These are phyloP conservation scores for Grus americana DNA, from an alignment of 2,113 vertebrate genomes.

Conservation along the genomic window DNA sequence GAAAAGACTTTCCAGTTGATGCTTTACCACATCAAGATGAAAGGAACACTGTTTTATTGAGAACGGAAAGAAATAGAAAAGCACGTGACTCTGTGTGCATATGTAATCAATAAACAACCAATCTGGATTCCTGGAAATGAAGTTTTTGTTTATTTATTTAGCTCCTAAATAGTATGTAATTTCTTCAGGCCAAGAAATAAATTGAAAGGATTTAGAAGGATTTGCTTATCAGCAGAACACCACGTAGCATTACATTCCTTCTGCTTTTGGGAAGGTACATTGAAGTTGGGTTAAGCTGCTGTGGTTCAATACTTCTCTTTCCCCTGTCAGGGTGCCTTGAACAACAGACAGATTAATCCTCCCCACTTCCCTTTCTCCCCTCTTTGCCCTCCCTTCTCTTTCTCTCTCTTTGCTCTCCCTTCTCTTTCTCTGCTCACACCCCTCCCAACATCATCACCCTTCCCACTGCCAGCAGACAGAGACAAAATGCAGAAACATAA, in stretches of 20 bases:
- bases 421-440: neutral
- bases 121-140: constrained; percentile 71
- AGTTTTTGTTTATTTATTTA: constrained; percentile 48
- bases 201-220: constrained; percentile 86
- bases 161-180: constrained; percentile 80
- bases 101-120: constrained; percentile 53
- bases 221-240: constrained; percentile 86
- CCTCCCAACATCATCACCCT: neutral
- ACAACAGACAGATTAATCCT: constrained; percentile 76
- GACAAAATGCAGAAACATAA: constrained; percentile 37
- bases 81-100: neutral
- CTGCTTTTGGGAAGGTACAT: constrained; percentile 78
- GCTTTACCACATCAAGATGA: neutral
- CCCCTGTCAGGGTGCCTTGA: constrained; percentile 75
- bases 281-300: constrained; percentile 83
- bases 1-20: neutral
- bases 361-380: constrained; percentile 1
- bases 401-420: neutral
- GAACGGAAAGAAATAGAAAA: neutral
- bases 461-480: constrained; percentile 47
- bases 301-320: constrained; percentile 80
- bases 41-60: neutral
- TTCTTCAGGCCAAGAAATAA: constrained; percentile 83
- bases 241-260: constrained; percentile 76
- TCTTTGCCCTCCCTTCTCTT: constrained; percentile 2